Percentiles rank a stretch among this genome's conserved stretches.
Evolutionary conservation across 2,113 vertebrate genomes (phyloP).

Genomic region (Gnathonemus longibarbis): DNA sequence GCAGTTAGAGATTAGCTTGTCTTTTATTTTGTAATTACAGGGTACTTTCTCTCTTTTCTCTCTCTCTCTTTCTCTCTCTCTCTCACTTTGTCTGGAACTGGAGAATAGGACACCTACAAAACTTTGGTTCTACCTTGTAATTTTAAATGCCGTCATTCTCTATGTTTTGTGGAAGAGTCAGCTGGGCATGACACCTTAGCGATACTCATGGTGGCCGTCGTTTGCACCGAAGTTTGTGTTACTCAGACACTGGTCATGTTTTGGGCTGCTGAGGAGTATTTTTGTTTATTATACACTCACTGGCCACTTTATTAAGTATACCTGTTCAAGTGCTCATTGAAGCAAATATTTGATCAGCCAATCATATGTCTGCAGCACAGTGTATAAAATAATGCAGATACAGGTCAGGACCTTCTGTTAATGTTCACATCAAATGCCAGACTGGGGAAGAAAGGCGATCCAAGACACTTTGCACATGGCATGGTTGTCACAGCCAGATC

Average conservation of each 20-base stretch:
- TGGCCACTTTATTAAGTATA: background rate
- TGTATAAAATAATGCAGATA: background rate
- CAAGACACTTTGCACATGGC: background rate
- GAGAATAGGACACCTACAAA: constrained; percentile 21
- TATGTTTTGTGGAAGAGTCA: background rate
- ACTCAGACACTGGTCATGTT: background rate
- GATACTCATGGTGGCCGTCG: background rate
- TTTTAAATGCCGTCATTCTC: background rate
- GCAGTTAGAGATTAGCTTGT: constrained; percentile 32
- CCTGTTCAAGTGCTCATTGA: background rate
- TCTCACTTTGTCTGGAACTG: constrained; percentile 13
- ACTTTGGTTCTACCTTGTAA: constrained; percentile 25
- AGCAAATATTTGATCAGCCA: background rate
- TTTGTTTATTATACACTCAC: background rate
- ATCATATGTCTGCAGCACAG: background rate
- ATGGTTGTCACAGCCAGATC: background rate
- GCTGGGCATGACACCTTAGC: background rate
- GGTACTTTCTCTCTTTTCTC: constrained; percentile 27
- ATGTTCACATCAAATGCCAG: background rate
- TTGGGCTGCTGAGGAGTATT: background rate
- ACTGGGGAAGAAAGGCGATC: background rate
- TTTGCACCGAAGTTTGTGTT: background rate
- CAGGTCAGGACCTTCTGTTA: background rate
- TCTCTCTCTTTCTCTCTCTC: background rate
- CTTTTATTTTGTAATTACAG: constrained; percentile 41